phyloP scores from a whole-genome alignment of 2,797 vertebrate genomes.

The Cuniculus paca region DNA sequence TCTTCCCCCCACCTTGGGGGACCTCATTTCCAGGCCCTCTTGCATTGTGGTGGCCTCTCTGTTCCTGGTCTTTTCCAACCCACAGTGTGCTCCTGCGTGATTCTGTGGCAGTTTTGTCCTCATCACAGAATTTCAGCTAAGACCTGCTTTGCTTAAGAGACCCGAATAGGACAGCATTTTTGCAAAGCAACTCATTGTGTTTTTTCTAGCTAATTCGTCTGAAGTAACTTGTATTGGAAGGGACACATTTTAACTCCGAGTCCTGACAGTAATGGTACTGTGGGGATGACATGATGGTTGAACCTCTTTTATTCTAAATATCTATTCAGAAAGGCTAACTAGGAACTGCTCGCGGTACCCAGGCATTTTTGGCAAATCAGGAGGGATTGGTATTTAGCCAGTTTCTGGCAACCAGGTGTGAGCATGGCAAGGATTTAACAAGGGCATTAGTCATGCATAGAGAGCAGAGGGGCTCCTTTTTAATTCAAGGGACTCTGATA shows the following conservation, averaged over 20 bases:
- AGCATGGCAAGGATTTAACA: constrained; percentile 47
- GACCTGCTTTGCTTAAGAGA: constrained; percentile 40
- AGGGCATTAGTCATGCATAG: constrained; percentile 23
- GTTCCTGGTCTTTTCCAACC: neutral
- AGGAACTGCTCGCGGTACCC: constrained; percentile 11
- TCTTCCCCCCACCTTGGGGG: neutral
- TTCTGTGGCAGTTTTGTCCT: constrained; percentile 9
- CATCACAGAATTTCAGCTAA: constrained; percentile 7
- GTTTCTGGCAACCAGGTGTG: constrained; percentile 48
- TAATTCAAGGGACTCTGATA: constrained; percentile 44
- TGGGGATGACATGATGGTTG: constrained; percentile 29
- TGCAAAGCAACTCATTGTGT: constrained; percentile 47
- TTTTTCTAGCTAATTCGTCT: constrained; percentile 69
- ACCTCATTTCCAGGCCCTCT: neutral
- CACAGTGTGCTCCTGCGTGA: neutral
- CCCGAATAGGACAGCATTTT: constrained; percentile 44
- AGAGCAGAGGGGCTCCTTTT: constrained; percentile 57
- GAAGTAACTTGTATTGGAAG: constrained; percentile 64
- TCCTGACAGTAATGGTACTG: constrained; percentile 27
- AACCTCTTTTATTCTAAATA: constrained; percentile 39
- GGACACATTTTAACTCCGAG: constrained; percentile 63
- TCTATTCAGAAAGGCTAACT: constrained; percentile 50
- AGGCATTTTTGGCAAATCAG: constrained; percentile 44
- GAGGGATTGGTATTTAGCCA: constrained; percentile 32
- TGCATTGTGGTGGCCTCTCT: neutral